phyloP scores from a whole-genome alignment of 2,888 invertebrate species.

The Eupeodes latifasciatus region DNA sequence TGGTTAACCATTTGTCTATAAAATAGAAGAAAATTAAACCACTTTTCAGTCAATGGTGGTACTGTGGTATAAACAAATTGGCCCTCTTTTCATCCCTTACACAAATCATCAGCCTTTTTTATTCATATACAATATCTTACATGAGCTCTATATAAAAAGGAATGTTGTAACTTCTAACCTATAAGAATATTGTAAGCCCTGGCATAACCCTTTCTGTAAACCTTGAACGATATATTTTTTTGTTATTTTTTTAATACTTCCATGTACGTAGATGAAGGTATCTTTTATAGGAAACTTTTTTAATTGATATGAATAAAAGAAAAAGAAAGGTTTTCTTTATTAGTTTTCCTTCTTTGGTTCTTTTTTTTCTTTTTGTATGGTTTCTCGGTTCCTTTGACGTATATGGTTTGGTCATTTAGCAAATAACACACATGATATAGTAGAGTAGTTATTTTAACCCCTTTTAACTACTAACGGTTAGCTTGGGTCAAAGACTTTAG shows the following conservation, averaged over 20 bases:
- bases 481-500: slow-evolving; percentile 63
- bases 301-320: slow-evolving; percentile 51
- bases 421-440: slow-evolving; percentile 34
- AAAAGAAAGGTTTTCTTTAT: slow-evolving; percentile 21
- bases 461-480: slow-evolving; percentile 28
- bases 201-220: slow-evolving; percentile 40
- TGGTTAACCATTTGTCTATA: slow-evolving; percentile 31
- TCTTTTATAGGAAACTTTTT: slow-evolving; percentile 29
- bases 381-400: slow-evolving; percentile 44
- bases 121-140: not conserved
- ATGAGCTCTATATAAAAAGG: not conserved
- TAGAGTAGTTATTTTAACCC: slow-evolving; percentile 7
- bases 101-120: not conserved
- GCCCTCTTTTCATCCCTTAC: not conserved
- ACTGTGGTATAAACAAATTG: not conserved
- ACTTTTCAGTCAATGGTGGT: not conserved
- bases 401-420: slow-evolving; percentile 1
- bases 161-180: slow-evolving; percentile 50
- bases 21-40: not conserved
- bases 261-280: not conserved
- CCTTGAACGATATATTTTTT: slow-evolving; percentile 44
- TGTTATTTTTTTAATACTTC: not conserved
- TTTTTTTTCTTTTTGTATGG: slow-evolving; percentile 38
- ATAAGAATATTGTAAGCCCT: slow-evolving; percentile 42
- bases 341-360: not conserved